phyloP scores from a whole-genome alignment of 1,140 invertebrate species.

The Drosophila cardini region DNA sequence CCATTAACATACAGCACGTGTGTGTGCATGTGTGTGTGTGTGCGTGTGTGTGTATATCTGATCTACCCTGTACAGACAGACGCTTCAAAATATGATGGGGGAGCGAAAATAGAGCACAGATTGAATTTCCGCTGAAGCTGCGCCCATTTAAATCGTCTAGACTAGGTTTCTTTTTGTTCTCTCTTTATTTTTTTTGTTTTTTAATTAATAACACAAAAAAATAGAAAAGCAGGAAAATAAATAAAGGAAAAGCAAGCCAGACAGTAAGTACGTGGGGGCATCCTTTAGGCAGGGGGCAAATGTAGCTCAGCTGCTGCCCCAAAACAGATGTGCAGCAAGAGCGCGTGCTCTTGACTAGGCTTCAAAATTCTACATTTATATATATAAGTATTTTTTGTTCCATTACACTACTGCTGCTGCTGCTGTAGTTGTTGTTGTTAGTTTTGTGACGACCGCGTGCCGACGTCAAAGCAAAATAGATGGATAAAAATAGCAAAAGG shows the following conservation, averaged over 20 bases:
- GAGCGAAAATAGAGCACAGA: conserved; percentile 74
- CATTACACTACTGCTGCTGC: neutral
- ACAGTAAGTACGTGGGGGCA: conserved; percentile 47
- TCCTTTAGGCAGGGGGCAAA: conserved; percentile 37
- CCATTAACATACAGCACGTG: conserved; percentile 50
- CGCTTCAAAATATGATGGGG: conserved; percentile 43
- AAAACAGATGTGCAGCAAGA: conserved; percentile 57
- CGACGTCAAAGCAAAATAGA: conserved; percentile 53
- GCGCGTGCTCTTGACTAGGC: conserved; percentile 71
- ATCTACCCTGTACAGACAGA: conserved; percentile 17
- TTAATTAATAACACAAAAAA: conserved; percentile 69
- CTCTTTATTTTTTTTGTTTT: conserved; percentile 44
- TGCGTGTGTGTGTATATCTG: conserved; percentile 4
- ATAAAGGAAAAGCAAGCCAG: conserved; percentile 52
- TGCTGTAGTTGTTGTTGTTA: conserved; percentile 33
- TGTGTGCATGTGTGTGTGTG: neutral
- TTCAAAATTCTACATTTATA: conserved; percentile 60
- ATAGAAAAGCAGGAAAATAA: conserved; percentile 3
- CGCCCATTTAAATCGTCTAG: conserved; percentile 73
- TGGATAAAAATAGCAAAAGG: conserved; percentile 77
- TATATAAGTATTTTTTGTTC: conserved; percentile 22
- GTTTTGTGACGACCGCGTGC: conserved; percentile 50
- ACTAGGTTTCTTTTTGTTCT: conserved; percentile 37
- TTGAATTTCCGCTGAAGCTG: conserved; percentile 73
- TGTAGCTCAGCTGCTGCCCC: conserved; percentile 47